phyloP scores from a whole-genome alignment of 2,888 invertebrate genomes.

The Escarpia spicata region DNA sequence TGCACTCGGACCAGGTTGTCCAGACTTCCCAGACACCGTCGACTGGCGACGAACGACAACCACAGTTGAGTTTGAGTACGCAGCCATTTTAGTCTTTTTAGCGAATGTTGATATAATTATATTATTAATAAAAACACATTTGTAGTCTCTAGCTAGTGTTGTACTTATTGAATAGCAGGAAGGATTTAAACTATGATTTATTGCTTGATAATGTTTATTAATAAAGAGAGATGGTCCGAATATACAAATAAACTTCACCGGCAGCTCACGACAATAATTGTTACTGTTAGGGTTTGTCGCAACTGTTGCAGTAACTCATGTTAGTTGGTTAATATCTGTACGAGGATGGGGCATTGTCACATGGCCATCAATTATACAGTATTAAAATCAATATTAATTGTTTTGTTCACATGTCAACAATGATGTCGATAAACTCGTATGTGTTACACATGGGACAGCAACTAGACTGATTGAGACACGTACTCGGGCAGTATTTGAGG shows the following conservation, averaged over 20 bases:
- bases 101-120: background rate
- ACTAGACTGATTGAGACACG: background rate
- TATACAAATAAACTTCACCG: background rate
- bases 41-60: slow-evolving; percentile 14
- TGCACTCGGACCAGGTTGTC: slow-evolving; percentile 31
- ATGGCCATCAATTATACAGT: too few relatives aligned
- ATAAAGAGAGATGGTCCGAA: background rate
- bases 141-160: background rate
- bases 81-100: too few relatives aligned
- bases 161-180: background rate
- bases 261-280: background rate
- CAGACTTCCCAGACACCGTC: slow-evolving; percentile 38
- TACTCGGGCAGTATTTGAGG: slow-evolving; percentile 21
- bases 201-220: background rate
- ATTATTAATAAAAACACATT: background rate
- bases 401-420: too few relatives aligned
- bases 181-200: background rate
- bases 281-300: too few relatives aligned
- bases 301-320: too few relatives aligned
- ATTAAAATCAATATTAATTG: too few relatives aligned
- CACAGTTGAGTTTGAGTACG: background rate
- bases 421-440: too few relatives aligned
- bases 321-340: too few relatives aligned
- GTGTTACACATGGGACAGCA: too few relatives aligned
- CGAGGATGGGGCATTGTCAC: too few relatives aligned